Evolutionary conservation across 2,113 vertebrate species (phyloP).

Genomic region (Dromaius novaehollandiae): DNA sequence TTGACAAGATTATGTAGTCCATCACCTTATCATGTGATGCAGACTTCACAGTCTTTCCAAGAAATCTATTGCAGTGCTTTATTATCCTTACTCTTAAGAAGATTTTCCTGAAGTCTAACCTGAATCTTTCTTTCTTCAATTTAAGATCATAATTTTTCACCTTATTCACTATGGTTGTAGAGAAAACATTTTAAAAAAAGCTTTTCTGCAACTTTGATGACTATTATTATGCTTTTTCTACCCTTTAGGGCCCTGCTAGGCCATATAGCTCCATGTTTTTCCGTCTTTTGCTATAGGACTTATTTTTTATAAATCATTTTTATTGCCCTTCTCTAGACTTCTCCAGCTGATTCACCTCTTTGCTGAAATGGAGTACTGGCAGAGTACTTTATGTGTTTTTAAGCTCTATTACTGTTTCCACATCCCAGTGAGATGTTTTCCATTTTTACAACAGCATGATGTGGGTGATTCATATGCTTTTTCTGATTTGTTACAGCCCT

Average conservation of each 20-base stretch:
- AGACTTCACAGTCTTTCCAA: neutral
- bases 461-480: neutral
- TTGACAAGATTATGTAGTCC: neutral
- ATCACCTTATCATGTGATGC: neutral
- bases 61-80: neutral
- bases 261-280: neutral
- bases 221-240: neutral
- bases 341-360: neutral
- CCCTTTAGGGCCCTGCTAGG: neutral
- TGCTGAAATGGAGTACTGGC: neutral
- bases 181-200: neutral
- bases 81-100: neutral
- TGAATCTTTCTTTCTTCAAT: neutral
- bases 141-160: neutral
- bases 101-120: neutral
- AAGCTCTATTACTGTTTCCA: neutral
- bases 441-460: neutral
- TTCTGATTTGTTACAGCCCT: neutral
- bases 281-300: neutral
- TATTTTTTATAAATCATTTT: neutral
- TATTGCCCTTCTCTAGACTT: neutral
- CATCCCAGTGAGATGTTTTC: neutral
- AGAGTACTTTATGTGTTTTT: neutral
- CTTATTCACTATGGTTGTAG: neutral
- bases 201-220: neutral